phyloP scores from a whole-genome alignment of 2,888 invertebrate genomes.

The Drosophila tanythrix region DNA sequence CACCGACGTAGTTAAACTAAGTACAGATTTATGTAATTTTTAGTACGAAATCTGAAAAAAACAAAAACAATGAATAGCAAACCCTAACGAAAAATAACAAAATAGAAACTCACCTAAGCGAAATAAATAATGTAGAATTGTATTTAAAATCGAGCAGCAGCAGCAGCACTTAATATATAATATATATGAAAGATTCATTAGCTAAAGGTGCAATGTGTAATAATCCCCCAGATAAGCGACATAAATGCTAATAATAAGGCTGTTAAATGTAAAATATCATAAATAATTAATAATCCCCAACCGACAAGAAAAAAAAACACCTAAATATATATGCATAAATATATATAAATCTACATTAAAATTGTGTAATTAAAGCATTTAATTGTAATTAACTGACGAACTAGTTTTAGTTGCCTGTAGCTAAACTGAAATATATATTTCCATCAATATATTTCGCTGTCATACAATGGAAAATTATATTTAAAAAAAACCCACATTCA shows the following conservation, averaged over 20 bases:
- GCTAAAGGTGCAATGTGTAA: constrained; percentile 56
- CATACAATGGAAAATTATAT: constrained; percentile 10
- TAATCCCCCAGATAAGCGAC: constrained; percentile 73
- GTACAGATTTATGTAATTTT: constrained; percentile 57
- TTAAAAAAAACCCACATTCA: constrained; percentile 16
- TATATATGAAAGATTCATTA: constrained; percentile 36
- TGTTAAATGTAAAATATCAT: constrained; percentile 84
- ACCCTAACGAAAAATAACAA: constrained; percentile 50
- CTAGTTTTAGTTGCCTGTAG: constrained; percentile 75
- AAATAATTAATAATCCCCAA: constrained; percentile 63
- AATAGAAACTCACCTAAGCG: constrained; percentile 19
- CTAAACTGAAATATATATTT: constrained; percentile 46
- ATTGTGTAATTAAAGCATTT: constrained; percentile 76
- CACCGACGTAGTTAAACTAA: constrained; percentile 70
- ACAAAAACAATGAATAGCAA: constrained; percentile 45
- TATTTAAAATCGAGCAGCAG: constrained; percentile 34
- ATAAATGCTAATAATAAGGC: constrained; percentile 83
- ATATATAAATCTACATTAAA: constrained; percentile 49
- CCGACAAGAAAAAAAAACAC: constrained; percentile 14
- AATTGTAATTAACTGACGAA: constrained; percentile 72
- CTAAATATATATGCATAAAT: constrained; percentile 7
- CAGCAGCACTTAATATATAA: constrained; percentile 58
- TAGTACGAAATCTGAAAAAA: constrained; percentile 50
- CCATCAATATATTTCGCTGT: constrained; percentile 24
- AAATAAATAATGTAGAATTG: constrained; percentile 37